phyloP scores from a whole-genome alignment of 2,888 invertebrate species.

The Hirudinaria manillensis region DNA sequence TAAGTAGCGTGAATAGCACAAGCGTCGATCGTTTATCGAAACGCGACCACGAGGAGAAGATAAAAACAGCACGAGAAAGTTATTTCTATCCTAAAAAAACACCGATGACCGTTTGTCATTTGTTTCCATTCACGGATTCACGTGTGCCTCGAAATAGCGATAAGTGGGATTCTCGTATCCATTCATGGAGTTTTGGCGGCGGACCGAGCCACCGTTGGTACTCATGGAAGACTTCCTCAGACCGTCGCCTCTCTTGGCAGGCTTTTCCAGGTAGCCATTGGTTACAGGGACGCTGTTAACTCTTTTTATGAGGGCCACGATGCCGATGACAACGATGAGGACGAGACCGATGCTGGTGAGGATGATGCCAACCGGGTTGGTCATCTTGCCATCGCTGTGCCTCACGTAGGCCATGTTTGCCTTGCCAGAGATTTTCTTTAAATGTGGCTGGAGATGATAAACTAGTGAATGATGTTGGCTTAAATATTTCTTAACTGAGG shows the following conservation, averaged over 20 bases:
- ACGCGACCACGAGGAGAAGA: not conserved
- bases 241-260: not conserved
- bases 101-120: not conserved
- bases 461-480: no score
- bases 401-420: constrained; percentile 24
- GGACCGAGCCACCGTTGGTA: not conserved
- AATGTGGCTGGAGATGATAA: not conserved
- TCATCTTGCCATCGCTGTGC: constrained; percentile 25
- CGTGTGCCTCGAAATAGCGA: constrained; percentile 25
- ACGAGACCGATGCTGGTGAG: constrained; percentile 29
- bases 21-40: not conserved
- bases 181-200: constrained; percentile 17
- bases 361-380: constrained; percentile 28
- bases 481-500: no score
- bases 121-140: not conserved
- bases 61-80: constrained; percentile 12
- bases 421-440: constrained; percentile 13
- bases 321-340: constrained; percentile 29
- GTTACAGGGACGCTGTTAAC: constrained; percentile 29
- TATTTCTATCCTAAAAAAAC: not conserved
- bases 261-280: constrained; percentile 28
- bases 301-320: constrained; percentile 28
- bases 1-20: no score
- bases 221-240: constrained; percentile 5
- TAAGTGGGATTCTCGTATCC: constrained; percentile 30